phyloP scores from a whole-genome alignment of 2,113 vertebrate genomes.

The Brachypodius melanocephalos region DNA sequence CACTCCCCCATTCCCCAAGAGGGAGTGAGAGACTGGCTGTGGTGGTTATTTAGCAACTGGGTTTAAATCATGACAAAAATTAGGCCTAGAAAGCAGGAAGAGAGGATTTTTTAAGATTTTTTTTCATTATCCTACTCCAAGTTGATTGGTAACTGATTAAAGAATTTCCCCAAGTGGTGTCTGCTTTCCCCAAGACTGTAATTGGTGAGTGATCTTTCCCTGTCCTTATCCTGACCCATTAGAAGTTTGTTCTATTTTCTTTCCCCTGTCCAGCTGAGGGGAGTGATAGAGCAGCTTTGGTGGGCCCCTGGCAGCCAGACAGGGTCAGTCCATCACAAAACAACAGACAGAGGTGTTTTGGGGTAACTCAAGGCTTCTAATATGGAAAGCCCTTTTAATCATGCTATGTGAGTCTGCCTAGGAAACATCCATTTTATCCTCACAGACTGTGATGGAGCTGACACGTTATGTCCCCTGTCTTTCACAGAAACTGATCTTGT shows the following conservation, averaged over 20 bases:
- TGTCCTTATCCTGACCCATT: neutral
- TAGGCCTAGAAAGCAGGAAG: neutral
- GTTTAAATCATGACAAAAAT: neutral
- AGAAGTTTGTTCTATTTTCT: neutral
- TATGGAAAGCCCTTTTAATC: neutral
- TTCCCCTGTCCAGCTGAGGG: neutral
- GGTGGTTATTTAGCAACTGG: neutral
- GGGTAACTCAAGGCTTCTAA: neutral
- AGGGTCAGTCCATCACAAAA: neutral
- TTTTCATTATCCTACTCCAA: neutral
- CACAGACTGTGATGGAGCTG: neutral
- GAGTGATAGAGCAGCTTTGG: neutral
- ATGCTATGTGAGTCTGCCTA: neutral
- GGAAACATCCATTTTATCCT: neutral
- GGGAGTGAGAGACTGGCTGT: neutral
- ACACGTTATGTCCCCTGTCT: neutral
- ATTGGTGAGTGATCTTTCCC: neutral
- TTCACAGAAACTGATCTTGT: neutral
- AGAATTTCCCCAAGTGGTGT: neutral
- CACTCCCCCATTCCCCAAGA: neutral
- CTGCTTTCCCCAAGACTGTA: neutral
- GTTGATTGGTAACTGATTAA: neutral
- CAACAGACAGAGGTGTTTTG: neutral
- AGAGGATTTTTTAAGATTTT: neutral
- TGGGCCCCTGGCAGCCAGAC: neutral